These are phyloP conservation scores for Malurus leucopterus DNA, from an alignment of 2,797 vertebrate species.

Conservation along the genomic window DNA sequence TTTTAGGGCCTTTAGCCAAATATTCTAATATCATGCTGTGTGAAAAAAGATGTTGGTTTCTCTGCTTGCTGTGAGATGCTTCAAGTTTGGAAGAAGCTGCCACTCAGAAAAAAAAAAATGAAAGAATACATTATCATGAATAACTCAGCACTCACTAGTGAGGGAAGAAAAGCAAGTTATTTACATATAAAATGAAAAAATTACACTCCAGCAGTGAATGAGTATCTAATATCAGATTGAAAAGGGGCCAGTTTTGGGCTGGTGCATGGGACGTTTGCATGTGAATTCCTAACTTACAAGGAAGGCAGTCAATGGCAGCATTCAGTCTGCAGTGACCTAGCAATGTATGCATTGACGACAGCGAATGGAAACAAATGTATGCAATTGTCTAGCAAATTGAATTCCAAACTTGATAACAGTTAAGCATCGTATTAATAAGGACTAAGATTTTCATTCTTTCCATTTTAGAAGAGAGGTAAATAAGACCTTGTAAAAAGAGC, in stretches of 20 bases:
- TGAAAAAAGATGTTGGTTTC: slow-evolving; percentile 50
- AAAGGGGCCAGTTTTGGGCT: background rate
- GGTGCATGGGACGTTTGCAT: background rate
- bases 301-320: background rate
- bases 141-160: background rate
- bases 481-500: background rate
- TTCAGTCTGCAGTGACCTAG: background rate
- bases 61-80: slow-evolving; percentile 42
- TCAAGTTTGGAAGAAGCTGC: slow-evolving; percentile 37
- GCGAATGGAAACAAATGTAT: background rate
- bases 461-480: fast-evolving
- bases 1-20: slow-evolving; percentile 45
- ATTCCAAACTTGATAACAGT: background rate
- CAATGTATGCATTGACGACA: background rate
- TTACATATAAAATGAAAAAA: slow-evolving; percentile 39
- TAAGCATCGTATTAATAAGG: background rate
- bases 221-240: background rate
- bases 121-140: slow-evolving; percentile 26
- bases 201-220: background rate
- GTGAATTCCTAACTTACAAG: background rate
- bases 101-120: background rate
- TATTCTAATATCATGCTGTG: slow-evolving; percentile 24
- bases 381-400: background rate
- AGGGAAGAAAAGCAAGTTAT: slow-evolving; percentile 19
- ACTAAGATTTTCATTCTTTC: background rate